Percentiles rank a stretch among this genome's conserved stretches.
Conservation (phyloP, 1,140 invertebrate species). For the Bombus pyrosoma region DNA sequence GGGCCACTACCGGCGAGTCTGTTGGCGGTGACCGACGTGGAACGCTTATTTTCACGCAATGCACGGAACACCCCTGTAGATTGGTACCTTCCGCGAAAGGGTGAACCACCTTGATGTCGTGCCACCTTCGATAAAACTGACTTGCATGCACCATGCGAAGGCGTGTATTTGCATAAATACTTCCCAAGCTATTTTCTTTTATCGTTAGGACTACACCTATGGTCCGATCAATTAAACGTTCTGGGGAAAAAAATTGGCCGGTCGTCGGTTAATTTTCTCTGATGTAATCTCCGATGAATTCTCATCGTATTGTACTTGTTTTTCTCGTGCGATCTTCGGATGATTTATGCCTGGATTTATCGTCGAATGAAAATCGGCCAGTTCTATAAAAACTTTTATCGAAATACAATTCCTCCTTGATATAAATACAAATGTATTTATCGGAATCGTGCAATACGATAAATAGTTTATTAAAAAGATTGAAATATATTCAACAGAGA, state of each 20-base stretch:
- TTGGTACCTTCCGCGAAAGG: slow-evolving; percentile 62
- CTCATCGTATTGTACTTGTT: too few relatives aligned
- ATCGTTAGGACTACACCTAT: slow-evolving; percentile 31
- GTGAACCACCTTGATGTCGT: slow-evolving; percentile 64
- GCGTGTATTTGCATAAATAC: slow-evolving; percentile 54
- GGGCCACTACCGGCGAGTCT: not conserved
- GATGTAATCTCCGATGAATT: not conserved
- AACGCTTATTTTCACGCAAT: slow-evolving; percentile 29
- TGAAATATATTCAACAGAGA: too few relatives aligned
- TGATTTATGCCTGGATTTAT: too few relatives aligned
- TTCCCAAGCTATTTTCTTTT: slow-evolving; percentile 49
- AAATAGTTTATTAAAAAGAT: too few relatives aligned
- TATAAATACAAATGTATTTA: too few relatives aligned
- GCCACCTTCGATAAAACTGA: slow-evolving; percentile 41
- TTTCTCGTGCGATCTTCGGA: too few relatives aligned
- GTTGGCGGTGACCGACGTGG: not conserved
- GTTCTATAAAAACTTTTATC: too few relatives aligned
- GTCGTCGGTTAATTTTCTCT: not conserved
- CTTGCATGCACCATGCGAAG: slow-evolving; percentile 46
- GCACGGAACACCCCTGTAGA: slow-evolving; percentile 44
- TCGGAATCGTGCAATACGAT: too few relatives aligned
- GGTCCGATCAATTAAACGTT: slow-evolving; percentile 16
- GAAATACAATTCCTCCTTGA: too few relatives aligned
- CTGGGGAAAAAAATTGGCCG: not conserved
- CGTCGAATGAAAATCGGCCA: too few relatives aligned